Evolutionary conservation across 2,888 invertebrate genomes (phyloP), one percentile per base, ranked within the genome.

Genomic region (Nephrocerus scutellatus): DNA sequence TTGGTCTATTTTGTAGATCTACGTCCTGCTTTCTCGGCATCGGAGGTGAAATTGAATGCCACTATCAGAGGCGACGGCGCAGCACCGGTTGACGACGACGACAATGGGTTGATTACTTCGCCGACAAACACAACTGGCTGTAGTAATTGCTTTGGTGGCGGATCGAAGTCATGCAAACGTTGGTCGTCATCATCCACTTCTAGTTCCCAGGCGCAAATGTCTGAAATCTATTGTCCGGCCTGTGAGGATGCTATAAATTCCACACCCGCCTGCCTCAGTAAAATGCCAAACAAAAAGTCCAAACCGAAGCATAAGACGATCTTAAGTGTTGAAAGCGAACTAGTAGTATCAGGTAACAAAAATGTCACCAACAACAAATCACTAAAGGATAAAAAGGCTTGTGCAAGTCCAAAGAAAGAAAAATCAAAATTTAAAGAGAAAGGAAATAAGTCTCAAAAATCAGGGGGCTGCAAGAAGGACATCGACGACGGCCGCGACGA

Each of bases 141-240:
- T 53, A 51, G 49, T 34, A 67, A 62, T 48, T 69, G 69, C 40
- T 68, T 69, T 49, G 60, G 53, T 30, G 48, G 51, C 6, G 55
- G 62, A 16, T 60, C 58, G 15, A 65, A 62, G 32, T n/a, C n/a
- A n/a, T 62, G 57, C 38, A 66, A 64, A 46, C 61, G 61, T 34
- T 63, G 64, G 63, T 55, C 53, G 37, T 47, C 53, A 6, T 45
- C 46, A n/a, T 55, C 51, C 46, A 51, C 41, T 26, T 47, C 42
- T 29, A 40, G 44, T 10, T 58, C 60, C 46, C 68, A 69, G 10
- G 63, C 66, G 26, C 66, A 68, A 66, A 74, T 75, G 70, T 74
- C 78, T 37, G 78, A 78, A 59, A 71, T 79, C 57, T 79, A 77
- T 68, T 70, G 72, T 55, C 71, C 73, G 33, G 61, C 62, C 51